These are phyloP conservation scores for Apodemia hepburni DNA, from an alignment of 2,888 invertebrate genomes.

Conservation along the genomic window DNA sequence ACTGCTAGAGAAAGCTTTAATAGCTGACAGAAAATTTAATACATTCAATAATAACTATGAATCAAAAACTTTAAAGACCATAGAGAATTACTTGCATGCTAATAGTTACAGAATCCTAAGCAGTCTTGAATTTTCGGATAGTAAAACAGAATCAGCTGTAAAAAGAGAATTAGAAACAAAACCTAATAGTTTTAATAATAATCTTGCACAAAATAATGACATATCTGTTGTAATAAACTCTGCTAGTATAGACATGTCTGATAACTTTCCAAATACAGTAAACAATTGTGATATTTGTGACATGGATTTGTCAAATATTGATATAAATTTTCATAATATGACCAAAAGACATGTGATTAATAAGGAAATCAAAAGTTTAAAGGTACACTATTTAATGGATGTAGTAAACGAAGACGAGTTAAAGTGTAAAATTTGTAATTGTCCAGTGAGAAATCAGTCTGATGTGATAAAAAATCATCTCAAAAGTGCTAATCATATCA, in stretches of 20 bases:
- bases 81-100: background rate
- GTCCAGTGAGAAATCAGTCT: background rate
- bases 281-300: constrained; percentile 3
- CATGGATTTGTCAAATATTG: constrained; percentile 1
- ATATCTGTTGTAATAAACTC: background rate
- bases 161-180: background rate
- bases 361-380: background rate
- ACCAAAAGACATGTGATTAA: background rate
- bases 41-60: background rate
- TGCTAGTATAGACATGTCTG: background rate
- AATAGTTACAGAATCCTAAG: background rate
- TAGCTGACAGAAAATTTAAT: background rate
- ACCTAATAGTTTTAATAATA: background rate
- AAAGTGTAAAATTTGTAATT: constrained; percentile 1
- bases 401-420: background rate
- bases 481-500: background rate
- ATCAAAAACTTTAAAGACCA: background rate
- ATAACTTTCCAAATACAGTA: background rate
- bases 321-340: constrained; percentile 5
- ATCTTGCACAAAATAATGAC: background rate
- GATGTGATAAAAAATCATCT: background rate
- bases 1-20: constrained; percentile 6
- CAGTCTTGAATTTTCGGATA: background rate
- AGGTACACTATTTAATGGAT: background rate
- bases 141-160: background rate